Percentiles rank a stretch among this genome's conserved stretches.
Conservation (phyloP, 2,113 vertebrate species). For the Gymnarchus niloticus region DNA sequence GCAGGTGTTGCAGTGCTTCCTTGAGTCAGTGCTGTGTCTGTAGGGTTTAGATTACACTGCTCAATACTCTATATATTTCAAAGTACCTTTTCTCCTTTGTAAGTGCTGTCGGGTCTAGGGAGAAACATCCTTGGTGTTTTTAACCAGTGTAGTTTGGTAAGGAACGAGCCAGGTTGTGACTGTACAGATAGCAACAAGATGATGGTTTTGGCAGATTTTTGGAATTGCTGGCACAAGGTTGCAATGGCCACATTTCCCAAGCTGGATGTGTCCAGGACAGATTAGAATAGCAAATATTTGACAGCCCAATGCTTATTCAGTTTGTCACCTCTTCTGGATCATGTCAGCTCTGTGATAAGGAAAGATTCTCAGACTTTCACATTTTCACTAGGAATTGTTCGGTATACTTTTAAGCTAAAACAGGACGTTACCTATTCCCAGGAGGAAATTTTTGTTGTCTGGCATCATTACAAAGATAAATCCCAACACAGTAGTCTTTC, state of each 20-base stretch:
- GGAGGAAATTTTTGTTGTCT: background rate
- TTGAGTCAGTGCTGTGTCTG: background rate
- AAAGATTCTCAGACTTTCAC: background rate
- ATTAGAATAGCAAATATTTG: conserved; percentile 39
- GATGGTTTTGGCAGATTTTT: conserved; percentile 31
- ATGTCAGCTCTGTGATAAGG: background rate
- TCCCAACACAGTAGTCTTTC: background rate
- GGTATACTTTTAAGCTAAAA: conserved; percentile 12
- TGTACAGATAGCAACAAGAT: conserved; percentile 29
- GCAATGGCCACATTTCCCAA: background rate
- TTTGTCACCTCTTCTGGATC: conserved; percentile 33
- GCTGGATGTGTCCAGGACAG: conserved; percentile 21
- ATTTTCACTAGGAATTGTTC: conserved; percentile 21
- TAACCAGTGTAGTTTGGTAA: background rate
- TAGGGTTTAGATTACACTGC: background rate
- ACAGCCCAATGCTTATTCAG: conserved; percentile 31
- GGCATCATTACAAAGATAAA: background rate
- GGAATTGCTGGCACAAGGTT: conserved; percentile 50
- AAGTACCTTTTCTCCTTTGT: background rate
- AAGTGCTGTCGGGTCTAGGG: background rate
- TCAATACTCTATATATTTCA: background rate
- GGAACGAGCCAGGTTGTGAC: conserved; percentile 24
- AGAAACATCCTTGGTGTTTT: background rate
- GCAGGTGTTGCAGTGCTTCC: background rate
- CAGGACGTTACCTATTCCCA: background rate